Base-by-base conservation (phyloP, 2,113 vertebrate genomes). In the Mus spicilegus region DNA sequence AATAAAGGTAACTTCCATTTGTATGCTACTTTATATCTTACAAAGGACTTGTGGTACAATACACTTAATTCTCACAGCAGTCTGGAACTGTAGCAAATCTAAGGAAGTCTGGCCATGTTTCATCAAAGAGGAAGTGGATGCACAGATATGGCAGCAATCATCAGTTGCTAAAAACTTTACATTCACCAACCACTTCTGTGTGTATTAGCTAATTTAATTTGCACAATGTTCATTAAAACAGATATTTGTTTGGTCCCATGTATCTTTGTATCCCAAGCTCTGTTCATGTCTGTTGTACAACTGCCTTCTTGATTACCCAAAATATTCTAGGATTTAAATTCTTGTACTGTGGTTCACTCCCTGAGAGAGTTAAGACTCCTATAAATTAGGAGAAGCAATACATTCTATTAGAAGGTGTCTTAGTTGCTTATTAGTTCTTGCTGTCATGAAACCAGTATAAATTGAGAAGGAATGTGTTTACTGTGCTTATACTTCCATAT, bases 1-100 rank as follows among this genome's bases (percentile, higher is more conserved):
- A 90, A 95, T 97, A 95, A 84, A 33, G 30, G 20, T 92, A 96
- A 69, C 58, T 77, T 93, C 77, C 87, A 86, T 93, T 88, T 92
- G 80, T 58, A 69, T 56, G 89, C 80, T 77, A 77, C 39, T 88
- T 90, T 86, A 85, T 30, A 94, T 30, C 69, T 96, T 93, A 72
- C 61, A 87, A 69, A 82, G 86, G 95, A 78, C 56, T 86, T 46
- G 46, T 72, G 14, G 46, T 24, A 72, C 76, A 70, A 90, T 75
- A 88, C 78, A 17, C 46, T 94, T 95, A 94, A 85, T 94, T 51
- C 56, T 96, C 82, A 87, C 7, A 91, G 63, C 26, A 94, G 73
- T 67, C 19, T 54, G 14, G 87, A 81, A 46, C n/a, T 28, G 30
- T 39, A 93, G 70, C 70, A 36, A 93, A 93, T 51, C 39, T 42